Base-by-base conservation (phyloP, 2,797 vertebrate genomes). In the Eulemur coronatus region DNA sequence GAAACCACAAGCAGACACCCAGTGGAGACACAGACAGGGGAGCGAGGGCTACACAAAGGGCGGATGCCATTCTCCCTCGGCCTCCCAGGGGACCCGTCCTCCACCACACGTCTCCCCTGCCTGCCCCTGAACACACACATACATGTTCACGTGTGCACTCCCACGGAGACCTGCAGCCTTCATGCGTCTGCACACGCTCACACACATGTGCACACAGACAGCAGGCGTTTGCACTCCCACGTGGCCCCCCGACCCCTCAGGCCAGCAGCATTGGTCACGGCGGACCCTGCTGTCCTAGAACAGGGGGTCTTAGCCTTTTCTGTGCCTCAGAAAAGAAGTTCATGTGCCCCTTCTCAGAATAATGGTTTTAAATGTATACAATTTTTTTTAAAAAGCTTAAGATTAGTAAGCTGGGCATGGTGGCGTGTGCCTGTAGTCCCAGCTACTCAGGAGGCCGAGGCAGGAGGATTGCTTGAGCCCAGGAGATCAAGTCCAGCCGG, bases 211-310 rank as follows among this genome's bases (percentile, higher is more conserved):
- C 57, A 84, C 75, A 9, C 11, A 17, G 24, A 26, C 2, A n/a
- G 33, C 57, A 59, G 38, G 69, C 8, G 0, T 46, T 17, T 7
- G 24, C 18, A 5, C 50, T n/a, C 30, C 6, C 14, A 4, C 1
- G 28, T 70, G 10, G 22, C 35, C 18, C 65, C 91, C 12, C 0
- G 0, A 0, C 4, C 84, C 46, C 0, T 17, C 35, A 4, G 69
- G 55, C 41, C 46, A 0, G 57, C 65, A 15, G 26, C 87, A 2
- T 18, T 0, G 4, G 38, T 33, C 52, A 28, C 0, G 0, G 30
- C 13, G 2, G 1, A 13, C 5, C 30, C 28, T 33, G 33, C 28
- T 52, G 65, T n/a, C 52, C 69, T 0, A 12, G 20, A 75, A 85
- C 46, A 15, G 30, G 7, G 9, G 13, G 9, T 28, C 89, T 59